These are phyloP conservation scores for Lepas anatifera DNA, from an alignment of 2,888 invertebrate species.

Conservation along the genomic window DNA sequence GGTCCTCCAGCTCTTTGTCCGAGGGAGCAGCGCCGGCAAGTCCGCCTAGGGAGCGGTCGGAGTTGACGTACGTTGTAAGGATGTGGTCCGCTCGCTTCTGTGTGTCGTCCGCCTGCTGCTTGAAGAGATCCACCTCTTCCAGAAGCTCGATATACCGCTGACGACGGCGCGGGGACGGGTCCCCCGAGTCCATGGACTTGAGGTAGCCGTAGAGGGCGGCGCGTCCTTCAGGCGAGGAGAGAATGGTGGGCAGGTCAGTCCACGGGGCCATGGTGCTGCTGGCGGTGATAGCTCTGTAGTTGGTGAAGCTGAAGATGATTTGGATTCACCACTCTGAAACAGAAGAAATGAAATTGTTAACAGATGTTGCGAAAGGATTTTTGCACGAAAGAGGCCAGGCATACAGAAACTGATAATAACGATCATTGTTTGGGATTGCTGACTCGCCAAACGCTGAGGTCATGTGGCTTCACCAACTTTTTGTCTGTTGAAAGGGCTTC, in stretches of 20 bases:
- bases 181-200: not conserved
- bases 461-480: no score
- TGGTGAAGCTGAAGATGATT: no score
- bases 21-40: not conserved
- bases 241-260: not conserved
- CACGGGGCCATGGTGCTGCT: not conserved
- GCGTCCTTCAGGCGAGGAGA: not conserved
- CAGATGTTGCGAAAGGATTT: no score
- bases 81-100: not conserved
- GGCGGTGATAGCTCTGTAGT: no score
- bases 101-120: not conserved
- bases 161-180: not conserved
- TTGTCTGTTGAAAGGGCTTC: no score
- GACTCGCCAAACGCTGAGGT: no score
- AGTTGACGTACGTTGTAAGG: not conserved
- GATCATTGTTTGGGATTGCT: no score
- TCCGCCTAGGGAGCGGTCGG: not conserved
- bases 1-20: not conserved
- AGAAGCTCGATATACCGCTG: not conserved
- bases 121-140: not conserved
- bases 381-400: no score
- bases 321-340: no score
- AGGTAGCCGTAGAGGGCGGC: not conserved
- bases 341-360: no score
- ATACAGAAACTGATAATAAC: no score